Conservation (phyloP, 2,888 invertebrate species). For the Pediacus dermestoides region DNA sequence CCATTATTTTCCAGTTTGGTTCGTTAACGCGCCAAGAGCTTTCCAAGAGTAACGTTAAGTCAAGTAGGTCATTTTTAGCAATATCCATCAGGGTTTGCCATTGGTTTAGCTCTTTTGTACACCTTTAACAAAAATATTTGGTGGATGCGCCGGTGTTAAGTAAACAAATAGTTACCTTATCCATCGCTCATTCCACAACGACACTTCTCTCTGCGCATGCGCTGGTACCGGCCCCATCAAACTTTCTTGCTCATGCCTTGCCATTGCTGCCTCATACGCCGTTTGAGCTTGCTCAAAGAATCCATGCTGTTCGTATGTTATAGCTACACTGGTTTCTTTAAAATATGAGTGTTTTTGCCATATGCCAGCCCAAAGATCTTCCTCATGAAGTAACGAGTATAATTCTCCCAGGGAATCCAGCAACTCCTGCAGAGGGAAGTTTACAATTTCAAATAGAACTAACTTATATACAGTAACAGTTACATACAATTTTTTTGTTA, state of each 20-base stretch:
- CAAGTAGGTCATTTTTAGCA: too few relatives aligned
- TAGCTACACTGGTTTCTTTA: conserved; percentile 84
- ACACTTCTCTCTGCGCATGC: conserved; percentile 72
- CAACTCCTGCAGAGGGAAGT: conserved; percentile 61
- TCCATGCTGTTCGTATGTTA: conserved; percentile 95
- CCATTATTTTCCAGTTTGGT: conserved; percentile 95
- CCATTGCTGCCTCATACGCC: conserved; percentile 85
- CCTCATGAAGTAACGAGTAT: conserved; percentile 89
- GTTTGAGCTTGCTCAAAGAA: conserved; percentile 90
- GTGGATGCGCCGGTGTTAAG: too few relatives aligned
- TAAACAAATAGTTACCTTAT: conserved; percentile 53
- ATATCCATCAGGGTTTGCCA: conserved; percentile 94
- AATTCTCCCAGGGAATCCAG: conserved; percentile 82
- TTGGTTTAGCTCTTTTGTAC: conserved; percentile 93
- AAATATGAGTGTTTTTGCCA: conserved; percentile 94
- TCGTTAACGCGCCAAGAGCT: conserved; percentile 92
- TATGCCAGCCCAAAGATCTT: conserved; percentile 93
- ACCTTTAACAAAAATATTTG: conserved; percentile 53
- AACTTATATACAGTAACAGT: too few relatives aligned
- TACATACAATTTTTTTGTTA: too few relatives aligned
- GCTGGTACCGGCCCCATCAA: conserved; percentile 69
- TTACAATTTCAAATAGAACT: too few relatives aligned
- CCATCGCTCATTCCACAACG: conserved; percentile 83
- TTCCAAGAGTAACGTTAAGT: too few relatives aligned
- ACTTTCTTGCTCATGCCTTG: conserved; percentile 80